Evolutionary conservation across 2,888 invertebrate genomes (phyloP), one percentile per base, ranked within the genome.

Genomic region (Rotaria socialis): DNA sequence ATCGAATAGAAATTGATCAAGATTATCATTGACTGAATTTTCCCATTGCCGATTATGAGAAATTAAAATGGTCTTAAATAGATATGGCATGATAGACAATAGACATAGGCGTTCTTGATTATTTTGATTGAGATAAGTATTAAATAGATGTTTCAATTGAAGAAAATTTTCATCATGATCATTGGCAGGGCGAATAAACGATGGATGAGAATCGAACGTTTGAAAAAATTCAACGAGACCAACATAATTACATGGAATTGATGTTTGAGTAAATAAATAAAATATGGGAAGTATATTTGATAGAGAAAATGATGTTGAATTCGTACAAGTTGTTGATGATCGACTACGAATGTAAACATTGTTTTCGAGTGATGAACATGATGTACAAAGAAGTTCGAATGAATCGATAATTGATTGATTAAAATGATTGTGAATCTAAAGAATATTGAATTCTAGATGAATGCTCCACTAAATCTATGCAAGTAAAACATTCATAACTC

Each of bases 1-100:
- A 67, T 67, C 60, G 16, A 67, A 67, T 67, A 67, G 16, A 67
- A 67, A 67, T 67, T 67, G 60, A 67, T 67, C 60, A 67, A 67
- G 60, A 67, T 27, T 10, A 35, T 67, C 60, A 35, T 67, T 67
- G 1, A 67, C 0, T 3, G 35, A 35, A 67, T 35, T 67, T 5
- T 67, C 60, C 60, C 60, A 67, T 67, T 67, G 60, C 27, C 35
- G 60, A 67, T 35, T 27, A 67, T 35, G 14, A 11, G 10, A 67
- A 11, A 67, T n/a, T n/a, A 67, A 67, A 3, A 67, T 67, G 3
- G 35, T 67, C 35, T 67, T 67, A 27, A 67, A 67, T 67, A 67
- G 16, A 67, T 67, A 67, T 27, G 60, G 60, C 60, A 67, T 67
- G 7, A n/a, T 67, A 0, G 27, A 27, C 35, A 67, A 67, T 35